Evolutionary conservation across 2,797 vertebrate species (phyloP).

Genomic region (Limosa lapponica): DNA sequence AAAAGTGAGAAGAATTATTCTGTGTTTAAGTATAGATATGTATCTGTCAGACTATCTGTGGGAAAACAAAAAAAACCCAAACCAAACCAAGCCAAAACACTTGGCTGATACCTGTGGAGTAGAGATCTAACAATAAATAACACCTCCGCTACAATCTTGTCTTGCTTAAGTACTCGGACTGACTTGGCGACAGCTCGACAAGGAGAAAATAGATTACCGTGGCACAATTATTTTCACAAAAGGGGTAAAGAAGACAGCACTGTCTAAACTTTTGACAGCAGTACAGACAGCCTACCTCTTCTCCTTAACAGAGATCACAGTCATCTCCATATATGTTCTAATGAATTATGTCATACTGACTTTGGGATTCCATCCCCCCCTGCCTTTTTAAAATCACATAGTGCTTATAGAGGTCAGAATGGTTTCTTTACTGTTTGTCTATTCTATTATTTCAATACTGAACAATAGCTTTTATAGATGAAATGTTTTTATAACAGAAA

Average conservation of each 20-base stretch:
- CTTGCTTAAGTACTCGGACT: not conserved
- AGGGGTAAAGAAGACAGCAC: not conserved
- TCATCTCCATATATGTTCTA: not conserved
- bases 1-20: not conserved
- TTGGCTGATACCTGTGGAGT: not conserved
- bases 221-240: not conserved
- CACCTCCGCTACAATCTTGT: not conserved
- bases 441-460: not conserved
- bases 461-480: slow-evolving; percentile 28
- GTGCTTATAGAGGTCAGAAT: slow-evolving; percentile 35
- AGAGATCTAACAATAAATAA: not conserved
- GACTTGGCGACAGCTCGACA: not conserved
- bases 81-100: not conserved
- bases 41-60: not conserved
- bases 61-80: not conserved
- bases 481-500: slow-evolving; percentile 11
- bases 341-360: accelerated
- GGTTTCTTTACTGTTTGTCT: slow-evolving; percentile 5
- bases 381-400: not conserved
- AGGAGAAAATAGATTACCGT: not conserved
- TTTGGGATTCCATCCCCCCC: not conserved
- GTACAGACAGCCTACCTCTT: not conserved
- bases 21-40: not conserved
- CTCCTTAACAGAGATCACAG: not conserved
- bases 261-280: not conserved